Base-by-base conservation (phyloP, 2,888 invertebrate genomes). In the Scaptomyza polygonia region DNA sequence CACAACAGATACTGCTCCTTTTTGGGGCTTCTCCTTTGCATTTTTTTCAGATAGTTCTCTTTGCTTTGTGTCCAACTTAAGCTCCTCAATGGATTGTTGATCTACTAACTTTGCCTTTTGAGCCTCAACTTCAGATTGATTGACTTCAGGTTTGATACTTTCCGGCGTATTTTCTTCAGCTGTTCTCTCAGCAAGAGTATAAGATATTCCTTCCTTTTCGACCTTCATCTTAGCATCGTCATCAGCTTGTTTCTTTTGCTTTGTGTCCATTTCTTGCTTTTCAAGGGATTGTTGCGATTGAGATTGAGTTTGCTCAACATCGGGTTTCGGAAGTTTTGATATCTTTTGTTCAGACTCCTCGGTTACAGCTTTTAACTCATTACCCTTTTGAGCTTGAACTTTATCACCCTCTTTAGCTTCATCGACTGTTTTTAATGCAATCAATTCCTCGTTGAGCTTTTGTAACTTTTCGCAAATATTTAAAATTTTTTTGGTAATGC, bases 391-490 rank as follows among this genome's bases (percentile, higher is more conserved):
- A 5, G 36, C n/a, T n/a, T 39, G 16, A 14, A 5, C 8, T 3
- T 39, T 14, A 14, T 7, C 14, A 39, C 14, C 16, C 8, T 16
- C 3, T 42, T 42, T 21, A 18, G 21, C 6, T 12, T 5, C n/a
- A 47, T 66, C 16, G 29, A 51, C n/a, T 71, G 21, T 12, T 42
- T 42, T 12, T 18, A 34, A 34, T 32, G n/a, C 30, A 1, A 40
- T 18, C 2, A 48, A 7, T 5, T 65, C 45, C 1, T 16, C 6
- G 1, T 49, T 51, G 5, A 49, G 44, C 18, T 62, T 29, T 9
- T 81, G 61, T 1, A 79, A 21, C 9, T 74, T 47, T 51, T 75
- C 73, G 21, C 57, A 74, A 34, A 83, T 45, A 12, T 48, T 62
- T 5, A 73, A 55, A 5, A 73, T 48, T 34, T 68, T 44, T 12